A percentile compares a stretch with the other conserved stretches of the same genome.
Evolutionary conservation across 2,113 vertebrate genomes (phyloP).

Genomic region (western clawed frog (Xenopus tropicalis)): DNA sequence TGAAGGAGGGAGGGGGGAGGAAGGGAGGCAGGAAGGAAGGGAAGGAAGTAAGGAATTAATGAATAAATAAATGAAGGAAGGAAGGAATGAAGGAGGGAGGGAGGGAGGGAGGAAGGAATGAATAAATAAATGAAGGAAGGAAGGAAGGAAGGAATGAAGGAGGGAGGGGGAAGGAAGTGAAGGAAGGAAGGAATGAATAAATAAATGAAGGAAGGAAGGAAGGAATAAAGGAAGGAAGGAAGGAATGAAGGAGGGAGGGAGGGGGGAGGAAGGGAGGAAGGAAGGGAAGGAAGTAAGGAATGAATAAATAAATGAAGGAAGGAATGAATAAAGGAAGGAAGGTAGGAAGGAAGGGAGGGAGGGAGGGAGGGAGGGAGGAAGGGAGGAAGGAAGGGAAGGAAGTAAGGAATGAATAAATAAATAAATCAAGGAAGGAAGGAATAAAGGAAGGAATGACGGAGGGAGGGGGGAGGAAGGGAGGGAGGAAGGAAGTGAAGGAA

Average conservation of each 20-base stretch:
- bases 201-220: neutral
- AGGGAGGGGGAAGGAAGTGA: neutral
- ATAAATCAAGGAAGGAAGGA: accelerated
- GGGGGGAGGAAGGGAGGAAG: neutral
- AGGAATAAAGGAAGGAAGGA: neutral
- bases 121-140: neutral
- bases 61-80: no score
- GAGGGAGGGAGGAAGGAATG: no score
- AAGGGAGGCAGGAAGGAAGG: neutral
- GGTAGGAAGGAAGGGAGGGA: neutral
- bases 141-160: neutral
- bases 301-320: no score
- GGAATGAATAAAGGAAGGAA: no score
- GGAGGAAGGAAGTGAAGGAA: neutral
- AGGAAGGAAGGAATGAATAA: neutral
- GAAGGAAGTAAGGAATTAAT: neutral
- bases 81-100: no score
- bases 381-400: neutral
- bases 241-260: no score
- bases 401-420: neutral
- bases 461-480: neutral
- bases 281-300: neutral
- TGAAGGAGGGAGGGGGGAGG: neutral
- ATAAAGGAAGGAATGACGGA: neutral
- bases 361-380: neutral